Evolutionary conservation across 2,888 invertebrate genomes (phyloP).

Genomic region (Lepidochrysops patricia): DNA sequence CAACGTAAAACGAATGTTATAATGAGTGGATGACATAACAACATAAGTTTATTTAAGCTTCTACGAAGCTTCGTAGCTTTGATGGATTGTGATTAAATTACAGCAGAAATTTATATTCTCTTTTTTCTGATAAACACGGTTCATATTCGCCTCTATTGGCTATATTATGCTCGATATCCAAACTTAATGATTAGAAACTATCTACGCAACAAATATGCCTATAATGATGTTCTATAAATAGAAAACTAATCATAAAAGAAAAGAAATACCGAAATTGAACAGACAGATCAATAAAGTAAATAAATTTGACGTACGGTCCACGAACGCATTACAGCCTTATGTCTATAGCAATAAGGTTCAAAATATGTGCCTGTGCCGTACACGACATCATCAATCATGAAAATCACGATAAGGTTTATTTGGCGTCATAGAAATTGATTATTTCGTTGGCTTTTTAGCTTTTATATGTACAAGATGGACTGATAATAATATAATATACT

Average conservation of each 20-base stretch:
- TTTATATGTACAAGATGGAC: neutral
- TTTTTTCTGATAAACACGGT: no score
- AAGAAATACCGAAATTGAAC: neutral
- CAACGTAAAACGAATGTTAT: no score
- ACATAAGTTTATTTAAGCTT: neutral
- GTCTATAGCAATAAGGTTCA: neutral
- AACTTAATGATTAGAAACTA: neutral
- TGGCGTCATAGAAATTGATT: conserved; percentile 3
- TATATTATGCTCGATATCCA: neutral
- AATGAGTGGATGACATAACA: no score
- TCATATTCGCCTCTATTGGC: no score
- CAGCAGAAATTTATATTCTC: no score
- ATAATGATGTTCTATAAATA: neutral
- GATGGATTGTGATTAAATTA: no score
- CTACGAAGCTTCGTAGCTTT: neutral
- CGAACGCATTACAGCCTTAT: neutral
- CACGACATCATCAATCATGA: neutral
- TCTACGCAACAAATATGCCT: neutral
- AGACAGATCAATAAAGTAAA: neutral
- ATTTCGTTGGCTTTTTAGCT: neutral
- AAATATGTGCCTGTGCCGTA: neutral
- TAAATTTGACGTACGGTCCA: neutral
- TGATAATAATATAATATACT: no score
- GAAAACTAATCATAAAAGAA: neutral
- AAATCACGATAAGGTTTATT: neutral